Base-by-base conservation (phyloP, 92 coral and sea anemone species). In the Epizoanthus illoricatus region DNA sequence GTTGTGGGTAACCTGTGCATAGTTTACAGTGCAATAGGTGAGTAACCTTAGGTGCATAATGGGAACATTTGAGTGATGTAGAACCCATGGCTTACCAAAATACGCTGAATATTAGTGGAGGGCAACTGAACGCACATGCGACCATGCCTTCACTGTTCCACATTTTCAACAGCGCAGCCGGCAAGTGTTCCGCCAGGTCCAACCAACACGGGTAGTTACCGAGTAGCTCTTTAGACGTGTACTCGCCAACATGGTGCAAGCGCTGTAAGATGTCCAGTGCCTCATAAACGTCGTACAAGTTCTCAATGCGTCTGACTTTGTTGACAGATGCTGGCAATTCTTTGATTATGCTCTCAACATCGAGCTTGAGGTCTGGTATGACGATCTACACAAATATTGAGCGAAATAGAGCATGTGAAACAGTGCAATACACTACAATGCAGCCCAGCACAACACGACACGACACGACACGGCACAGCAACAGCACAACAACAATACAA, bases 81-180 rank as follows among this genome's bases (percentile, higher is more conserved):
- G n/a, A n/a, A n/a, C n/a, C n/a, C n/a, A n/a, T n/a, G n/a, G n/a
- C 75, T 70, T 49, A 75, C 81, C 69, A 60, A 24, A 75, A 75
- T 5, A 75, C 43, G 24, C 68, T 75, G 52, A 75, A 75, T n/a
- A 60, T 54, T 6, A 75, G 49, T 0, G 80, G 80, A 2, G 17
- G 24, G 42, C 80, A 57, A 18, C 58, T 58, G 80, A 75, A 75
- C 19, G 66, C 66, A 41, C 80, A 75, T 5, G 80, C 19, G 16
- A 75, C 40, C n/a, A 5, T 59, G 28, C 40, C 62, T 8, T 56
- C 39, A 21, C 81, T 60, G 21, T 60, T 68, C 66, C 67, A 75
- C 43, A 75, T 61, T 18, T n/a, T n/a, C 43, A 36, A 36, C 2
- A 75, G 56, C 16, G 19, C 81, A 2, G 16, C 54, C n/a, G 33